Evolutionary conservation across 2,113 vertebrate genomes (phyloP).

Genomic region (Mustela lutreola): DNA sequence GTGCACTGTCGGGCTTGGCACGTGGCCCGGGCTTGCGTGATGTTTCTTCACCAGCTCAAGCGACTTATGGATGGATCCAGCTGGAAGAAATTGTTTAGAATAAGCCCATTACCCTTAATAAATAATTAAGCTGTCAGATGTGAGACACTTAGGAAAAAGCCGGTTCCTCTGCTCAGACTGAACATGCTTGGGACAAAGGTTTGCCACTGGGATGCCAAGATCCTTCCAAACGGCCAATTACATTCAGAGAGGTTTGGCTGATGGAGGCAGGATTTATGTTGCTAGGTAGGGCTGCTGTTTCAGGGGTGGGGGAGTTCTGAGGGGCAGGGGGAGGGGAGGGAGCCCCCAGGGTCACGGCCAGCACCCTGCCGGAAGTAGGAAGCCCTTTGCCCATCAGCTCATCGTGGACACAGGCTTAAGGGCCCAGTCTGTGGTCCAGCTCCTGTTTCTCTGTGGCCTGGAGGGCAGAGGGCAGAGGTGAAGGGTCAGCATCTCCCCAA

Average conservation of each 20-base stretch:
- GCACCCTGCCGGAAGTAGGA: neutral
- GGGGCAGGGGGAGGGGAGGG: neutral
- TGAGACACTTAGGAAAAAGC: neutral
- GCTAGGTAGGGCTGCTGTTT: neutral
- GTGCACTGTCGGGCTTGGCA: neutral
- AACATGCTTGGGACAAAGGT: neutral
- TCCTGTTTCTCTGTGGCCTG: neutral
- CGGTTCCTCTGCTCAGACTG: neutral
- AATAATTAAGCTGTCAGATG: conserved; percentile 14
- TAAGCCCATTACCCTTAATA: conserved; percentile 6
- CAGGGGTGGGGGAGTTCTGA: rapidly evolving
- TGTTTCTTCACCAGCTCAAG: neutral
- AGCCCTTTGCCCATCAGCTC: neutral
- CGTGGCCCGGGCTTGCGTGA: rapidly evolving
- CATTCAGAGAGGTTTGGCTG: neutral
- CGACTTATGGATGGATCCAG: neutral
- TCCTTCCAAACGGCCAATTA: neutral
- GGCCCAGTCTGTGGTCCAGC: neutral
- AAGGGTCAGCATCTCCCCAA: no score
- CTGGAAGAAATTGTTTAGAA: conserved; percentile 41
- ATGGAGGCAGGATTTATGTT: no score
- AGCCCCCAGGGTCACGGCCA: neutral
- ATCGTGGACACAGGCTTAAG: no score
- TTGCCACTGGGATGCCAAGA: neutral
- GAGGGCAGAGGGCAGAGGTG: neutral